These are phyloP conservation scores for Lapara coniferarum DNA, from an alignment of 2,888 invertebrate genomes.

Conservation along the genomic window DNA sequence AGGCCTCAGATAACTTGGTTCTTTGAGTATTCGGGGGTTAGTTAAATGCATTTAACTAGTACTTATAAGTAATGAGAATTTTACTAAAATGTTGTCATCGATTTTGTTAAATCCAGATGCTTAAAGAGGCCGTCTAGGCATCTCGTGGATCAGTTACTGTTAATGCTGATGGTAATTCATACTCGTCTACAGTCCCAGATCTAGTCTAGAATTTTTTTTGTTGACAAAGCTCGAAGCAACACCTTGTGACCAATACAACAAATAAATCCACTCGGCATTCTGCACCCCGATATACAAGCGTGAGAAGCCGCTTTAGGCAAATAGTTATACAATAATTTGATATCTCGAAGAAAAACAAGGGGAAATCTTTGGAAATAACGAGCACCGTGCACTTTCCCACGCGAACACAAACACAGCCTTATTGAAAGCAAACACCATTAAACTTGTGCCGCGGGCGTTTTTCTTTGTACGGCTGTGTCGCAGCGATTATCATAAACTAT, in stretches of 20 bases:
- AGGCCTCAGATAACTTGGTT: no score
- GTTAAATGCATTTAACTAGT: no score
- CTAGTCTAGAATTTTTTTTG: no score
- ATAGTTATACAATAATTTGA: slow-evolving; percentile 38
- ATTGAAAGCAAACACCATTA: slow-evolving; percentile 79
- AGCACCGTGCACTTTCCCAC: slow-evolving; percentile 52
- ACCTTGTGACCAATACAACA: background rate
- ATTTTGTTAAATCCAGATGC: no score
- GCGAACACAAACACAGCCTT: slow-evolving; percentile 58
- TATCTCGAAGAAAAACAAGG: slow-evolving; percentile 46
- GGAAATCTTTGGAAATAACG: slow-evolving; percentile 47
- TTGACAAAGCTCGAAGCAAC: no score
- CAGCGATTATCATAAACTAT: slow-evolving; percentile 35
- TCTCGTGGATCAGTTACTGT: no score
- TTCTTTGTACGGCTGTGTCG: slow-evolving; percentile 31
- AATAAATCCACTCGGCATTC: background rate
- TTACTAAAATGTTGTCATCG: no score
- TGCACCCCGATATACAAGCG: background rate
- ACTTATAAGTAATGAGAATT: no score
- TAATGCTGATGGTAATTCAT: no score
- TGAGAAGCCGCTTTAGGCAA: slow-evolving; percentile 4
- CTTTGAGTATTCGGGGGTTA: no score
- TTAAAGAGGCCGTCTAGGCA: no score
- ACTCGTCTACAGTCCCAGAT: no score
- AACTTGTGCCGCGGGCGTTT: slow-evolving; percentile 50